phyloP scores from a whole-genome alignment of 2,888 invertebrate genomes.

The Sclerodermus sp. region DNA sequence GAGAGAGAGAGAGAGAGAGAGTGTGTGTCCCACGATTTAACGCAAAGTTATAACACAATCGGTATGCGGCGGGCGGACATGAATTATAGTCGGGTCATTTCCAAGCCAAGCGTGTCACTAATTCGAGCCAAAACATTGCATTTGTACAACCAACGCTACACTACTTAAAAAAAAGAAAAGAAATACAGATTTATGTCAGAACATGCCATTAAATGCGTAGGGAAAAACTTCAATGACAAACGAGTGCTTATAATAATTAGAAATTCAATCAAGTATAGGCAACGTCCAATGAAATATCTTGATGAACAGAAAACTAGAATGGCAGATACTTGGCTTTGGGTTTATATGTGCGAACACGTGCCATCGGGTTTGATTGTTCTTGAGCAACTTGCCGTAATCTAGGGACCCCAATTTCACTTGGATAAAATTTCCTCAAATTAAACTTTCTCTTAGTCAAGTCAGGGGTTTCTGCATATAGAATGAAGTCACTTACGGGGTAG shows the following conservation, averaged over 20 bases:
- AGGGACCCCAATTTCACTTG: not conserved
- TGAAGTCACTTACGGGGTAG: not conserved
- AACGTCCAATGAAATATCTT: too few species aligned
- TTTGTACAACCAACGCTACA: too few species aligned
- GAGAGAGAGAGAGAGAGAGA: too few species aligned
- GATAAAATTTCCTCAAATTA: not conserved
- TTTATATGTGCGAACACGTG: not conserved
- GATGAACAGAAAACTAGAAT: too few species aligned
- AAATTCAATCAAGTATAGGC: too few species aligned
- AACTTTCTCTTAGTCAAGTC: not conserved
- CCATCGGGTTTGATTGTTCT: not conserved
- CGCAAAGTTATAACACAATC: conserved; percentile 22
- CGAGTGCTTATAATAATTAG: too few species aligned
- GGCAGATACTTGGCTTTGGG: not conserved
- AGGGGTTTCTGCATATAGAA: not conserved
- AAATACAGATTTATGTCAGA: too few species aligned
- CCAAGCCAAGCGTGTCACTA: conserved; percentile 17
- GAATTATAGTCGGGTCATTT: conserved; percentile 18
- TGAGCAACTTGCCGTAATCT: not conserved
- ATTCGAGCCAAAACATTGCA: conserved; percentile 13
- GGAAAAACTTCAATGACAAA: too few species aligned
- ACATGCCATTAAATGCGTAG: too few species aligned
- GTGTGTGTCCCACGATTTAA: conserved; percentile 12
- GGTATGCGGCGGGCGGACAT: conserved; percentile 13
- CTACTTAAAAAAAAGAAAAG: too few species aligned